Conservation (phyloP, 2,797 vertebrate genomes). For the Tiaroga cobitis region DNA sequence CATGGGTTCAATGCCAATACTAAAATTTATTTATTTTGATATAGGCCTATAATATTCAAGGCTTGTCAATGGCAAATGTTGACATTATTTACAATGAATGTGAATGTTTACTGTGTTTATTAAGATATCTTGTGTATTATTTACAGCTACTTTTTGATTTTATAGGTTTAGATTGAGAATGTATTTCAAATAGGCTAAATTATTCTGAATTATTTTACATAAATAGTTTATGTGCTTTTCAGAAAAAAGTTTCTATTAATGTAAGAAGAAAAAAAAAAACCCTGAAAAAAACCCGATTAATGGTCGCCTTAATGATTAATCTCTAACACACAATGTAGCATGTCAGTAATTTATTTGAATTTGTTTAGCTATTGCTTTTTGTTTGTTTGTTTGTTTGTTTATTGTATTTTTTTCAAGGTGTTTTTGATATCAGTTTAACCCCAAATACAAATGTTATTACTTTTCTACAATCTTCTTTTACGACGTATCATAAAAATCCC, state of each 20-base stretch:
- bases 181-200: neutral
- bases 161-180: neutral
- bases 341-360: neutral
- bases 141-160: neutral
- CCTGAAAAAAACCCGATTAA: neutral
- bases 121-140: neutral
- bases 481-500: too few species aligned
- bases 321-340: neutral
- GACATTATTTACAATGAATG: neutral
- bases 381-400: neutral
- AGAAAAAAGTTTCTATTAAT: neutral
- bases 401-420: neutral
- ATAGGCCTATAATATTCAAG: neutral
- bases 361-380: neutral
- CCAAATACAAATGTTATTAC: neutral
- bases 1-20: neutral
- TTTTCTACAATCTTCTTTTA: neutral
- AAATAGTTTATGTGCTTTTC: neutral
- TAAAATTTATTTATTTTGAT: neutral
- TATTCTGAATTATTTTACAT: neutral
- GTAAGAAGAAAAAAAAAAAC: neutral
- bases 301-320: neutral
- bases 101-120: neutral
- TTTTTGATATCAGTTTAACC: neutral
- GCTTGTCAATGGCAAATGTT: neutral